A percentile compares a stretch with the other conserved stretches of the same genome.
phyloP scores from a whole-genome alignment of 2,113 vertebrate species.

The Clarias macrocephalus region DNA sequence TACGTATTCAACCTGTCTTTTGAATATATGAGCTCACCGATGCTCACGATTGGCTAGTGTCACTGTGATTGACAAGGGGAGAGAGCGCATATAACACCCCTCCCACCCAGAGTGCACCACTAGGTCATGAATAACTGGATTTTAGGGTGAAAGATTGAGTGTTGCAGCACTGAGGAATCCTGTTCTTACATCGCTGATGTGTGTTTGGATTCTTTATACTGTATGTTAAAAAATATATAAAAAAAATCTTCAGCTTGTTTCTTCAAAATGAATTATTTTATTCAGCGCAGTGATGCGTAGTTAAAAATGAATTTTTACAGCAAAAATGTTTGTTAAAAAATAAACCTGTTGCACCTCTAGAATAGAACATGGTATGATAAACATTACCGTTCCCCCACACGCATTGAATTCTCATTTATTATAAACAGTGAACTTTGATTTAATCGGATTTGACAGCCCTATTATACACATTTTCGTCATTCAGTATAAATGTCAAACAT shows the following conservation, averaged over 20 bases:
- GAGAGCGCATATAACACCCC: neutral
- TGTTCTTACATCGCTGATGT: neutral
- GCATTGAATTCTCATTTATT: neutral
- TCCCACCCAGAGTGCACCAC: neutral
- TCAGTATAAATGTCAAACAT: constrained; percentile 11
- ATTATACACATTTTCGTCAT: neutral
- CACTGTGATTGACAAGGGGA: neutral
- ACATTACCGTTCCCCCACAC: neutral
- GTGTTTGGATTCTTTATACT: neutral
- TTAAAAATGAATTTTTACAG: neutral
- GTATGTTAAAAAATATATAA: neutral
- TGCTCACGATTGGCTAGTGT: neutral
- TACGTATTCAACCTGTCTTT: neutral
- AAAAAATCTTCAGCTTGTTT: neutral
- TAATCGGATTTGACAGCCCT: constrained; percentile 2
- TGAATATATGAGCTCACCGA: too few relatives aligned
- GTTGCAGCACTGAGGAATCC: neutral
- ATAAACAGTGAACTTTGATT: neutral
- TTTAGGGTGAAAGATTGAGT: neutral
- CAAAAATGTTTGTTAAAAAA: neutral
- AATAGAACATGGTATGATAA: neutral
- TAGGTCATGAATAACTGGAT: neutral
- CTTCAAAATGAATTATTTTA: neutral
- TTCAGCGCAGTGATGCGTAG: neutral
- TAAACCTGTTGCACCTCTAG: neutral